phyloP scores from a whole-genome alignment of 2,888 invertebrate species.

The Chrysopilus asiliformis region DNA sequence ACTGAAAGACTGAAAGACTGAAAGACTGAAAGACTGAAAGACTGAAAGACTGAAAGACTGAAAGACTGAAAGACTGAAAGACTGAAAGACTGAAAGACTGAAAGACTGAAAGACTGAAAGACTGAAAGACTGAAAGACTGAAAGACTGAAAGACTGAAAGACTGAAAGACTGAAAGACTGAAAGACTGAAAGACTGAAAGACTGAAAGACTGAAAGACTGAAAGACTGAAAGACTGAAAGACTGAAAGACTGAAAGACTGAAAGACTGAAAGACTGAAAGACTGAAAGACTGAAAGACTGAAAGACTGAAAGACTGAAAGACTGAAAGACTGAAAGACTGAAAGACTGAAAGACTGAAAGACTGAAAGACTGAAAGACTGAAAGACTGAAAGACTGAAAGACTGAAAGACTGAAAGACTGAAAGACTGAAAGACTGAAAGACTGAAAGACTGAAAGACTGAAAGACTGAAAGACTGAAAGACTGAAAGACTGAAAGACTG shows the following conservation, averaged over 20 bases:
- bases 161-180: neutral
- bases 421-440: neutral
- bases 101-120: slow-evolving; percentile 1
- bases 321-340: neutral
- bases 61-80: slow-evolving; percentile 1
- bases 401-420: neutral
- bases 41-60: slow-evolving; percentile 3
- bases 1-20: slow-evolving; percentile 3
- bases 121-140: slow-evolving; percentile 3
- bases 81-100: slow-evolving; percentile 2
- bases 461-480: neutral
- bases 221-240: neutral
- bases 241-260: neutral
- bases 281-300: neutral
- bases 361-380: neutral
- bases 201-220: slow-evolving; percentile 1
- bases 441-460: neutral
- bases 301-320: neutral
- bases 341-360: neutral
- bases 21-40: slow-evolving; percentile 1
- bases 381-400: neutral
- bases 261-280: neutral
- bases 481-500: neutral
- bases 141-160: slow-evolving; percentile 1
- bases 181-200: slow-evolving; percentile 3